Evolutionary conservation across 2,888 invertebrate species (phyloP), one percentile per base, ranked within the genome.

Genomic region (Cosmorhoe ocellata): DNA sequence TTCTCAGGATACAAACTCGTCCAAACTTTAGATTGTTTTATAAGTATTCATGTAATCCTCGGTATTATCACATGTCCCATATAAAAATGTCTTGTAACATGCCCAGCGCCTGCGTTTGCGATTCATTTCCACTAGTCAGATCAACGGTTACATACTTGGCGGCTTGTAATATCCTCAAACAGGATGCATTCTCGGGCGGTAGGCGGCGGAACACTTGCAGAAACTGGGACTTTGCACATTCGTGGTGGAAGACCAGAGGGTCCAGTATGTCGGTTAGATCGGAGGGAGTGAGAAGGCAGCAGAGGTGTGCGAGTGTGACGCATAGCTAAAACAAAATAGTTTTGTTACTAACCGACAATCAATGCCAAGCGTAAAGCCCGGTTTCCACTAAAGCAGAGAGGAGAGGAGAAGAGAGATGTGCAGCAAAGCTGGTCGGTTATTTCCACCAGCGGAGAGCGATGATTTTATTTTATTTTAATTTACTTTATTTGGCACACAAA

Each of bases 271-370:
- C 80, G 0, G 74, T 31, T 8, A 95, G 80, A 71, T 96, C 96
- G 0, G 92, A 84, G 2, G 76, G 73, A 0, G 79, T 81, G 0
- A 94, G 82, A 3, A 94, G 74, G 24, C 91, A 91, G 51, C 94
- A 91, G 44, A 97, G 71, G 71, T 96, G 96, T 22, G 94, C 92
- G 4, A 97, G 81, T 0, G 95, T 93, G 14, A 94, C 85, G 75
- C 96, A 96, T 5, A 96, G 84, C 93, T 95, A 78, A 18, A 69
- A 70, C 56, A 64, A 24, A 24, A 4, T 24, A 24, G 7, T 24
- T 24, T 7, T 6, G 6, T 24, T 1, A 24, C 2, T 6, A 24
- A 6, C 4, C 18, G 4, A 18, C 18, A 18, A 4, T 18, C 18
- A 18, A 3, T 18, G 18, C 4, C 18, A 2, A 3, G 18, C 4